Evolutionary conservation across 2,113 vertebrate species (phyloP).

Genomic region (Pipa parva): DNA sequence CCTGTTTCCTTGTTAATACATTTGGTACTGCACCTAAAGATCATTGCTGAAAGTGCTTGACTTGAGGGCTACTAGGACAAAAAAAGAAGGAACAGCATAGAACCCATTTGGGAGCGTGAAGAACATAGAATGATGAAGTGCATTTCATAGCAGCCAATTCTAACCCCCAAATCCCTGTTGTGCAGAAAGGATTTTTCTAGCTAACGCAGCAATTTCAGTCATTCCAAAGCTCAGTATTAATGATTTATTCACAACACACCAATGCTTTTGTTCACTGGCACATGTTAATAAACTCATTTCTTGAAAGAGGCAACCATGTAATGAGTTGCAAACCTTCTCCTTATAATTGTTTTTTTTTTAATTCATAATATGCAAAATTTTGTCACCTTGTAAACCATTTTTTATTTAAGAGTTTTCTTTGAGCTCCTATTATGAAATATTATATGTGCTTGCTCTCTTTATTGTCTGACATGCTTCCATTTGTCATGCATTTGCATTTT

Average conservation of each 20-base stretch:
- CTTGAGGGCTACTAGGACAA: constrained; percentile 26
- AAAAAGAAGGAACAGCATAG: constrained; percentile 46
- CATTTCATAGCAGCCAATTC: constrained; percentile 60
- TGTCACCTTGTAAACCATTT: no score
- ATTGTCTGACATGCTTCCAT: constrained; percentile 50
- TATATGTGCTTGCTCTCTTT: constrained; percentile 52
- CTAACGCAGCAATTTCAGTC: constrained; percentile 60
- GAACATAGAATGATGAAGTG: constrained; percentile 53
- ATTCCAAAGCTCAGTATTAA: constrained; percentile 57
- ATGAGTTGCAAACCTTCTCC: constrained; percentile 47
- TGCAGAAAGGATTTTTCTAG: constrained; percentile 59
- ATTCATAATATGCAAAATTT: no score
- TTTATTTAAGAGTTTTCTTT: no score
- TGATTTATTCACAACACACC: constrained; percentile 64
- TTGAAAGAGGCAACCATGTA: constrained; percentile 46
- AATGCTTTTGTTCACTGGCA: constrained; percentile 58
- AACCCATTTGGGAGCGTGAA: constrained; percentile 52
- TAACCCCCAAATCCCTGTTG: constrained; percentile 58
- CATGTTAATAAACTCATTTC: constrained; percentile 64
- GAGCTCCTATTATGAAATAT: no score
- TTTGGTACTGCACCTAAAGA: not conserved
- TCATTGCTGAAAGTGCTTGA: constrained; percentile 38
- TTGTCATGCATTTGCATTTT: constrained; percentile 54
- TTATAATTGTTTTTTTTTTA: constrained; percentile 46
- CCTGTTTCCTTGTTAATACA: not conserved